Conservation (phyloP, 2,113 vertebrate species). For the Colossoma macropomum region DNA sequence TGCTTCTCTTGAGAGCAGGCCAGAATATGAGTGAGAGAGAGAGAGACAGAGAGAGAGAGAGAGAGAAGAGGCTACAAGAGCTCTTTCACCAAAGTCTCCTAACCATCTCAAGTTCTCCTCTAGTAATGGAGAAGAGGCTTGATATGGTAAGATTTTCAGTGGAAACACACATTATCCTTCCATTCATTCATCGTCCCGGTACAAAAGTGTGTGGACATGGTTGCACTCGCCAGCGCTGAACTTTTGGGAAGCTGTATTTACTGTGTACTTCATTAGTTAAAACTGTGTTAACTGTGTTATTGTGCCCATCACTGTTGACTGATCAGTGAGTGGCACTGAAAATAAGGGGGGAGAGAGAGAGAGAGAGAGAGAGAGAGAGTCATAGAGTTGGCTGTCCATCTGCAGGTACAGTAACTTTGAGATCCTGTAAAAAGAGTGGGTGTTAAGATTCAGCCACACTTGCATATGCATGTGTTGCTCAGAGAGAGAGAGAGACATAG, state of each 20-base stretch:
- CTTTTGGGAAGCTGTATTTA: constrained; percentile 10
- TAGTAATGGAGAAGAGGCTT: constrained; percentile 15
- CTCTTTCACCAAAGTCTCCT: constrained; percentile 43
- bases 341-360: background rate
- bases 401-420: background rate
- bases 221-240: background rate
- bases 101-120: constrained; percentile 39
- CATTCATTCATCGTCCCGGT: background rate
- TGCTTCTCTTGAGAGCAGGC: constrained; percentile 70
- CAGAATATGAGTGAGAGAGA: constrained; percentile 55
- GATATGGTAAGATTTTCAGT: background rate
- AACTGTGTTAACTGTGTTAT: constrained; percentile 8
- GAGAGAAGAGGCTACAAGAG: constrained; percentile 38
- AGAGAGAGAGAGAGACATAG: background rate
- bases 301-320: background rate
- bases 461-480: background rate
- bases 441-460: background rate
- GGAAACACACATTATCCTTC: constrained; percentile 7
- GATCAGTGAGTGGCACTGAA: background rate
- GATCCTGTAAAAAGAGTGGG: constrained; percentile 1
- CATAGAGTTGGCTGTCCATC: background rate
- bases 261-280: background rate
- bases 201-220: background rate
- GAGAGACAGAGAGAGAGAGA: background rate
- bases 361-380: background rate